Evolutionary conservation across 2,113 vertebrate genomes (phyloP).

Genomic region (Empidonax traillii): DNA sequence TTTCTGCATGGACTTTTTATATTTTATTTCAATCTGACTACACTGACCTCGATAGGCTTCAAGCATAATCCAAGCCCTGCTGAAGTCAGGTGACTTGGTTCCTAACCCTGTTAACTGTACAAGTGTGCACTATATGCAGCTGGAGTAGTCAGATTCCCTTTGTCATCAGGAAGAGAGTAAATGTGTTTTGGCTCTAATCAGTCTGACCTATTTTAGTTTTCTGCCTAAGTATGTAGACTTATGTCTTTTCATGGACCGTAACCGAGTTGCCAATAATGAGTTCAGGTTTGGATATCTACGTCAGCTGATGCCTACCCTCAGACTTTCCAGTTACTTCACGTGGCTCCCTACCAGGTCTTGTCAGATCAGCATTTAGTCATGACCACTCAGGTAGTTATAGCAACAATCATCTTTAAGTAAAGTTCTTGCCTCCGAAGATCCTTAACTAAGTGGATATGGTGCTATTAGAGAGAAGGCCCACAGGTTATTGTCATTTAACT

Average conservation of each 20-base stretch:
- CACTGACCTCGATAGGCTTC: not conserved
- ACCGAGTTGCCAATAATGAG: not conserved
- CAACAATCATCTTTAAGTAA: not conserved
- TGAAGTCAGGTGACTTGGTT: not conserved
- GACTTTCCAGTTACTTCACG: conserved; percentile 23
- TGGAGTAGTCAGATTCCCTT: not conserved
- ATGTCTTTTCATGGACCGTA: fast-evolving
- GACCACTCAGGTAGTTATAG: not conserved
- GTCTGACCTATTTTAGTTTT: not conserved
- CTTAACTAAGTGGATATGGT: not conserved
- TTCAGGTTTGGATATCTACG: not conserved
- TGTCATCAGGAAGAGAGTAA: not conserved
- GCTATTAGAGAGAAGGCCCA: not conserved
- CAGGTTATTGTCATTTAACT: not conserved
- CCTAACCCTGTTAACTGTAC: not conserved
- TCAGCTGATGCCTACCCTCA: conserved; percentile 5
- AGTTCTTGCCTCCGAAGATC: not conserved
- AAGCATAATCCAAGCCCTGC: fast-evolving
- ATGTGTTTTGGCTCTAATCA: not conserved
- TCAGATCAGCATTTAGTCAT: not conserved
- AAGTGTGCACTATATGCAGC: not conserved
- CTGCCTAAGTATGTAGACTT: not conserved
- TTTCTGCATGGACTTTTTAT: not conserved
- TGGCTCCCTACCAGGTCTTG: not conserved
- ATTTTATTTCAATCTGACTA: not conserved